These are phyloP conservation scores for Halesus radiatus DNA, from an alignment of 1,140 invertebrate genomes.

Conservation along the genomic window DNA sequence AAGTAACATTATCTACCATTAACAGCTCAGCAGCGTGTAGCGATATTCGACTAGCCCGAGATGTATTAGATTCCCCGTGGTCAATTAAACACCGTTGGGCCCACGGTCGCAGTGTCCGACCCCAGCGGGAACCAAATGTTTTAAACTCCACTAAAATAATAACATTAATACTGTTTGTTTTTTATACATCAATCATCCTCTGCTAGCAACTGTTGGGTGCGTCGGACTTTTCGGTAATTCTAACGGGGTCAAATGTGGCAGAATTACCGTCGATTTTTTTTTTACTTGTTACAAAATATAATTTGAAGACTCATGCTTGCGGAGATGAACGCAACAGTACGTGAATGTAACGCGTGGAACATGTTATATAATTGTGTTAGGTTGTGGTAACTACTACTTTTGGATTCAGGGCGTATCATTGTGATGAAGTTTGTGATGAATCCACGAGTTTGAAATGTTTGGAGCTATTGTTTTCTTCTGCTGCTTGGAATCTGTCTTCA, in stretches of 20 bases:
- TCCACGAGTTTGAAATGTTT: no score
- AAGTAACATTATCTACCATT: no score
- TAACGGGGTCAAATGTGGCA: neutral
- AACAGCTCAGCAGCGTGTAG: neutral
- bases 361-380: no score
- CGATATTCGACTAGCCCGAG: neutral
- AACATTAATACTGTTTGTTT: neutral
- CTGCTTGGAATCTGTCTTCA: no score
- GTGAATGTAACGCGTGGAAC: no score
- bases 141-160: constrained; percentile 8
- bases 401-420: no score
- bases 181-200: constrained; percentile 20
- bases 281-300: neutral
- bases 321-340: no score
- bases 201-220: neutral
- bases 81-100: neutral
- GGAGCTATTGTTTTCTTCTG: no score
- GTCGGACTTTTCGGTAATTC: constrained; percentile 1
- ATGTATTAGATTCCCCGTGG: neutral
- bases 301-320: no score
- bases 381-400: no score
- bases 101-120: neutral
- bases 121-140: neutral
- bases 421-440: no score
- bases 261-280: neutral